Conservation (phyloP, 2,113 vertebrate species). For the Siphamia tubifer region DNA sequence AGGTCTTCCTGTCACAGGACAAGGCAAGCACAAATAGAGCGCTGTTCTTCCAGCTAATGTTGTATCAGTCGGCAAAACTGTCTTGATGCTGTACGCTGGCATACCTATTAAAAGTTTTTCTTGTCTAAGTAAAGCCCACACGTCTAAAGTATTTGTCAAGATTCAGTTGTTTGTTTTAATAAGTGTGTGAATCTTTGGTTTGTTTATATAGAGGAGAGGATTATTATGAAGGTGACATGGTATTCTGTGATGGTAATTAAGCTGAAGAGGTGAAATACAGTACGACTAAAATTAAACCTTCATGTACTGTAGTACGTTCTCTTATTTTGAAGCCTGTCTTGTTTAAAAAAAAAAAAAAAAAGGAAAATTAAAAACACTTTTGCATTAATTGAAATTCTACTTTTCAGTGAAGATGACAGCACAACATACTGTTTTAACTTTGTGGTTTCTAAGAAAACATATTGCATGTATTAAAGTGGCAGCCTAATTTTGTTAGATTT, state of each 20-base stretch:
- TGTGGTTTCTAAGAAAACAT: background rate
- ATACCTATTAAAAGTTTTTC: constrained; percentile 60
- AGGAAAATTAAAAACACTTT: background rate
- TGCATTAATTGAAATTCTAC: background rate
- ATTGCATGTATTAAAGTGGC: background rate
- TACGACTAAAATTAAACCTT: background rate
- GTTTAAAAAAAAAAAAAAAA: too few species aligned
- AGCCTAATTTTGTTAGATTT: background rate
- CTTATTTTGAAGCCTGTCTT: background rate
- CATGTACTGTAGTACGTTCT: background rate
- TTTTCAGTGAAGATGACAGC: background rate
- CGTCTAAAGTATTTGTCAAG: constrained; percentile 31
- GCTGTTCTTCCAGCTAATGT: constrained; percentile 49
- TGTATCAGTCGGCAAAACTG: constrained; percentile 56
- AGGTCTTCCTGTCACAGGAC: constrained; percentile 80
- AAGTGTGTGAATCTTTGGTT: background rate
- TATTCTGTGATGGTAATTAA: background rate
- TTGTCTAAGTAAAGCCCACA: constrained; percentile 15
- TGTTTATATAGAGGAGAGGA: background rate
- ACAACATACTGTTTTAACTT: background rate
- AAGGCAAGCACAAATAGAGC: constrained; percentile 73
- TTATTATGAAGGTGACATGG: background rate
- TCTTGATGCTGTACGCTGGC: constrained; percentile 22
- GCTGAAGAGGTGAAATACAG: background rate
- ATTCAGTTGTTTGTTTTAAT: constrained; percentile 26